Conservation (phyloP, 2,888 invertebrate species). For the Limnephilus rhombicus region DNA sequence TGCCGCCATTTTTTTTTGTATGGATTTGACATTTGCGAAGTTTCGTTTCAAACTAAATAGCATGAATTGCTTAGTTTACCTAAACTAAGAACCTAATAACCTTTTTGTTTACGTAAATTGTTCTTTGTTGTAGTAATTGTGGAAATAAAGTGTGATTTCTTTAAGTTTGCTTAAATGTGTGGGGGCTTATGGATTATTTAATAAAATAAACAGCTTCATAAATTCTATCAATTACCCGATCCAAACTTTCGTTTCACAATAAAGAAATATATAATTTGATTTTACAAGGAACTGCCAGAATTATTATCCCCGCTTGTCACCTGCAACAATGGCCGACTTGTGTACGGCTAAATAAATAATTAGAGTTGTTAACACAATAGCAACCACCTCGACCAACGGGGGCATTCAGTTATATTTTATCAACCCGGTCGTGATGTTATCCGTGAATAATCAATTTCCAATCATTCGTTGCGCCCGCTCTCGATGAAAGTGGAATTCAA, state of each 20-base stretch:
- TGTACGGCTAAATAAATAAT: slow-evolving; percentile 23
- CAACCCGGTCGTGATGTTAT: slow-evolving; percentile 8
- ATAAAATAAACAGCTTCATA: no score
- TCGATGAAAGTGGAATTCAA: neutral
- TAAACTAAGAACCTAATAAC: no score
- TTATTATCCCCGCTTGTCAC: slow-evolving; percentile 26
- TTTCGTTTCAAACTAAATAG: no score
- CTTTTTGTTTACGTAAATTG: no score
- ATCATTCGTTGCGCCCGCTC: slow-evolving; percentile 32
- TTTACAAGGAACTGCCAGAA: neutral
- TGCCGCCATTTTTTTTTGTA: no score
- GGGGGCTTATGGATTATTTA: no score
- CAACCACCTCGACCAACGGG: slow-evolving; percentile 10
- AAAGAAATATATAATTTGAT: neutral
- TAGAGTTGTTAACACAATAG: slow-evolving; percentile 33
- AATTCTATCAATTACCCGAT: neutral
- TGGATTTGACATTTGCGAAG: no score
- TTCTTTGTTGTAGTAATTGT: no score
- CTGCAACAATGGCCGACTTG: slow-evolving; percentile 14
- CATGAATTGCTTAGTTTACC: no score
- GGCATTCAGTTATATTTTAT: slow-evolving; percentile 9
- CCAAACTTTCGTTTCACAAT: neutral
- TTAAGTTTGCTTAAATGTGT: no score
- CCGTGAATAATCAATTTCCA: slow-evolving; percentile 22
- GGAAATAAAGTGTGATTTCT: no score